phyloP scores from a whole-genome alignment of 2,888 invertebrate genomes.

The Rhogogaster chlorosoma region DNA sequence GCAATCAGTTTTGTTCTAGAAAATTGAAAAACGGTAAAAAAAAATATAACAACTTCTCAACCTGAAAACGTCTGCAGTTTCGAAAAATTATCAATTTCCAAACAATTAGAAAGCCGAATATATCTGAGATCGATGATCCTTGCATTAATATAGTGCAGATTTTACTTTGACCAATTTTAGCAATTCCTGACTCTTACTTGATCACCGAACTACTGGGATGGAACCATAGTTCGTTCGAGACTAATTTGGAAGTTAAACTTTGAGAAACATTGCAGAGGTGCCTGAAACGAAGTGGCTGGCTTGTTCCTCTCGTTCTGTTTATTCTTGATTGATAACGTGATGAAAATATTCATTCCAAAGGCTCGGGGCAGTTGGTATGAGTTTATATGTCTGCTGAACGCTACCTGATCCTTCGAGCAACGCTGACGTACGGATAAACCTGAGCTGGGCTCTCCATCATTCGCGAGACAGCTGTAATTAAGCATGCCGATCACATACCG shows the following conservation, averaged over 20 bases:
- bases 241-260: background rate
- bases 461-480: slow-evolving; percentile 54
- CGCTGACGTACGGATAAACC: slow-evolving; percentile 30
- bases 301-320: slow-evolving; percentile 35
- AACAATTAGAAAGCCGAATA: too few species aligned
- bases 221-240: background rate
- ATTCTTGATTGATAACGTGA: slow-evolving; percentile 53
- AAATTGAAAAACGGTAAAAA: background rate
- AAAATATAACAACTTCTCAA: too few species aligned
- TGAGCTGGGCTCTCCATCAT: slow-evolving; percentile 48
- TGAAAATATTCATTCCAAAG: slow-evolving; percentile 52
- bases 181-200: too few species aligned
- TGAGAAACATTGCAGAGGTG: background rate
- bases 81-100: too few species aligned
- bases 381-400: background rate
- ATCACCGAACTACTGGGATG: background rate
- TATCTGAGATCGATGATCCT: too few species aligned
- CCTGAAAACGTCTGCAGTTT: too few species aligned
- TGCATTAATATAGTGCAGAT: too few species aligned
- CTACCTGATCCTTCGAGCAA: slow-evolving; percentile 23
- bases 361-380: background rate
- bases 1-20: too few species aligned
- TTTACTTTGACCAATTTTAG: too few species aligned
- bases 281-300: background rate
- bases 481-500: slow-evolving; percentile 53